phyloP scores from a whole-genome alignment of 2,797 vertebrate genomes.

The Hemitrygon akajei region DNA sequence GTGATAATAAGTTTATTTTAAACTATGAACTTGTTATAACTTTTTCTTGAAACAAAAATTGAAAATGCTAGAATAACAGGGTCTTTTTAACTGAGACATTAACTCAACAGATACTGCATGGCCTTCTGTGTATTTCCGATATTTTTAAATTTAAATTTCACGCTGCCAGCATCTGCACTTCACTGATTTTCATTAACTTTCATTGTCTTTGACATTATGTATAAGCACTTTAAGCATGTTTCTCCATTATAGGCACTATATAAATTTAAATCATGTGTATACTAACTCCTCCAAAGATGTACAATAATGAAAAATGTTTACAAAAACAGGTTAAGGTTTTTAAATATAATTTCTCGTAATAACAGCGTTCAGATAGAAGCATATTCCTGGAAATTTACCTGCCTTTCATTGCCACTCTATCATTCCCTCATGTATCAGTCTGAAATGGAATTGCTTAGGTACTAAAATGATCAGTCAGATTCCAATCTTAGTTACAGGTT shows the following conservation, averaged over 20 bases:
- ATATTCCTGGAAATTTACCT: background rate
- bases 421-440: background rate
- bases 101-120: no score
- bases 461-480: background rate
- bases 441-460: background rate
- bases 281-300: background rate
- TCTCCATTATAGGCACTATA: background rate
- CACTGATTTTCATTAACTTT: background rate
- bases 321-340: background rate
- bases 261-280: background rate
- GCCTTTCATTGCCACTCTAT: background rate
- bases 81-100: no score
- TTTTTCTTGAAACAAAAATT: background rate
- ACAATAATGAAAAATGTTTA: background rate
- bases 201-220: background rate
- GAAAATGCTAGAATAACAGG: no score
- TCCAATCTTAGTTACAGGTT: background rate
- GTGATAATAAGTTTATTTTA: no score
- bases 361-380: background rate
- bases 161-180: no score
- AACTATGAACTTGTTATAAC: background rate
- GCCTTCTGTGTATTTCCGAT: no score
- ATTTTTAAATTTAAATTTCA: no score
- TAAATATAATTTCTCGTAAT: background rate
- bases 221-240: background rate